These are phyloP conservation scores for Iselma pallidipennis DNA, from an alignment of 2,888 invertebrate species.

Conservation along the genomic window DNA sequence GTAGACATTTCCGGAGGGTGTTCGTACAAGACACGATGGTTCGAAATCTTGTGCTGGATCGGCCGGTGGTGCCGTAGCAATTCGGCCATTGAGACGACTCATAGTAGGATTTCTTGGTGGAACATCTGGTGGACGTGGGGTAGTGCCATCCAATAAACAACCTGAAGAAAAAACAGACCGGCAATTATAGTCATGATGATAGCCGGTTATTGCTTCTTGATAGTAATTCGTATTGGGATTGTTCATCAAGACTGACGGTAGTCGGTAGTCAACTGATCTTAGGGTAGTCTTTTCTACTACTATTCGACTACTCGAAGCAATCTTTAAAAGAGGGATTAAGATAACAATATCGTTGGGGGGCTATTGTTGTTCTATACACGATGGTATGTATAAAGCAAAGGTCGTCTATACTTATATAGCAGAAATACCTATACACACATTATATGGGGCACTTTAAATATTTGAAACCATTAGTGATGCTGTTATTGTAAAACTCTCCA, in stretches of 20 bases:
- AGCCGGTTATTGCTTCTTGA: neutral
- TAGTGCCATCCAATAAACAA: slow-evolving; percentile 81
- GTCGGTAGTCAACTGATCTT: too few relatives aligned
- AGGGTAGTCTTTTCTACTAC: neutral
- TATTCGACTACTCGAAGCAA: slow-evolving; percentile 35
- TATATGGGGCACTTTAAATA: slow-evolving; percentile 21
- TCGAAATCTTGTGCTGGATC: slow-evolving; percentile 74
- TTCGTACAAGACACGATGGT: slow-evolving; percentile 87
- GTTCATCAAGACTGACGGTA: neutral
- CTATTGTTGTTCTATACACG: slow-evolving; percentile 7
- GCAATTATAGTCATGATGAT: neutral
- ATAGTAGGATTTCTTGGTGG: slow-evolving; percentile 90
- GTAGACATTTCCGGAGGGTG: slow-evolving; percentile 91
- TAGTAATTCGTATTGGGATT: neutral
- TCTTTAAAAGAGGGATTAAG: slow-evolving; percentile 35
- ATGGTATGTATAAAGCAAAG: slow-evolving; percentile 17
- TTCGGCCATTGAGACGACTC: slow-evolving; percentile 87
- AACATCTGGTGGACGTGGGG: slow-evolving; percentile 77
- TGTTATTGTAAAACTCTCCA: slow-evolving; percentile 20
- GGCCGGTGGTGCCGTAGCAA: slow-evolving; percentile 79
- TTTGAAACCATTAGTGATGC: slow-evolving; percentile 25
- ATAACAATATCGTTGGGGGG: slow-evolving; percentile 28
- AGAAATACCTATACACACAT: neutral
- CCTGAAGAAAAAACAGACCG: slow-evolving; percentile 62
- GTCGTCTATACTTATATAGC: slow-evolving; percentile 12